phyloP scores from a whole-genome alignment of 2,113 vertebrate genomes.

The Genyomyrus donnyi region DNA sequence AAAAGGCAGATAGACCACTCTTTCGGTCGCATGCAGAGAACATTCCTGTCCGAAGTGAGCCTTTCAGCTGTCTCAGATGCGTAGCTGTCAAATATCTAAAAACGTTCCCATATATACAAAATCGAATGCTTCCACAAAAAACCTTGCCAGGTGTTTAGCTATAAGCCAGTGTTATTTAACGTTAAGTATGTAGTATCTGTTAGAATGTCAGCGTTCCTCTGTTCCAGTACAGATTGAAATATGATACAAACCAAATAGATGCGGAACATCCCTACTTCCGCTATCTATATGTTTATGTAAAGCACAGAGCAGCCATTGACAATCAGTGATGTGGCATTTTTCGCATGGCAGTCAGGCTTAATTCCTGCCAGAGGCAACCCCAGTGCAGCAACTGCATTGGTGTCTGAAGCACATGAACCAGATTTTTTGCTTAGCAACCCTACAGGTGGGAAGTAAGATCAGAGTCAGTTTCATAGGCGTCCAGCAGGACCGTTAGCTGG shows the following conservation, averaged over 20 bases:
- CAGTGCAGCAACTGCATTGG: background rate
- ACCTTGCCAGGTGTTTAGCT: background rate
- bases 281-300: background rate
- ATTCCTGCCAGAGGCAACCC: background rate
- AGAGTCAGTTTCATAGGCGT: background rate
- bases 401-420: background rate
- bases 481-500: background rate
- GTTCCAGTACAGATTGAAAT: background rate
- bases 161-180: background rate
- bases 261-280: background rate
- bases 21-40: background rate
- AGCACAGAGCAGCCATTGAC: background rate
- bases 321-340: background rate
- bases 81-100: background rate
- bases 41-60: background rate
- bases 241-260: background rate
- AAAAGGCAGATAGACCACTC: background rate
- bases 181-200: background rate
- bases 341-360: background rate
- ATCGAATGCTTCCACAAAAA: background rate
- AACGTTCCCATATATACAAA: background rate
- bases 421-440: background rate
- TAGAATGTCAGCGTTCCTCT: background rate
- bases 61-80: background rate
- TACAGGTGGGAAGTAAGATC: conserved; percentile 13